Evolutionary conservation across 2,113 vertebrate species (phyloP), one percentile per base, ranked within the genome.

Genomic region (Odontesthes bonariensis): DNA sequence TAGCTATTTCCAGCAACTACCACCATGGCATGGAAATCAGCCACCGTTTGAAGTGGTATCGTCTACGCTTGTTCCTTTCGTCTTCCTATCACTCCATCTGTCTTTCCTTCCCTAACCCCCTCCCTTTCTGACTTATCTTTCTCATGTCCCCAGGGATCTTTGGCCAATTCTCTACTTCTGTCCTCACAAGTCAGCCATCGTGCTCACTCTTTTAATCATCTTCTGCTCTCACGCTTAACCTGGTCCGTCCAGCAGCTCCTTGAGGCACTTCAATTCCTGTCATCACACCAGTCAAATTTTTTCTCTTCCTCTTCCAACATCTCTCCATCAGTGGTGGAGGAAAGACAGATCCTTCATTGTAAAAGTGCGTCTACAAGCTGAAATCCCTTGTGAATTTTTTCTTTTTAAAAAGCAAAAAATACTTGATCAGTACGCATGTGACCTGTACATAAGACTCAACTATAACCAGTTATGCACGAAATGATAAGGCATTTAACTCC

Each of bases 21-120:
- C 11, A 6, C 67, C 13, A 0, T 20, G 20, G 54, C 20, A 17
- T 31, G 64, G 35, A 73, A 82, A 88, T 88, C 82, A 79, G 59
- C 69, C 71, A 62, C 33, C 66, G 75, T 90, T 90, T 89, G 84
- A 90, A 87, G 86, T 89, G 19, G 14, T 68, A 74, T 86, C 76
- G 55, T 81, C 80, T 55, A 77, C 65, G 76, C 69, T 82, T 62
- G 57, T 77, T 79, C 82, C 78, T 73, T 75, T 88, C 53, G 12
- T 79, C 59, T 16, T 49, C 66, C 55, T 72, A 82, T 86, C 85
- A 55, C 33, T 84, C 79, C 65, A 56, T 87, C 76, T 46, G 44
- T 61, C 61, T 69, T 62, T 73, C 73, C 57, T 56, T 56, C 46
- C 19, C 42, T 75, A 74, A 58, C 72, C 61, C 35, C 69, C 56